A percentile compares a stretch with the other conserved stretches of the same genome.
These are phyloP conservation scores for Sphecodes monilicornis DNA, from an alignment of 2,888 invertebrate species.

Conservation along the genomic window DNA sequence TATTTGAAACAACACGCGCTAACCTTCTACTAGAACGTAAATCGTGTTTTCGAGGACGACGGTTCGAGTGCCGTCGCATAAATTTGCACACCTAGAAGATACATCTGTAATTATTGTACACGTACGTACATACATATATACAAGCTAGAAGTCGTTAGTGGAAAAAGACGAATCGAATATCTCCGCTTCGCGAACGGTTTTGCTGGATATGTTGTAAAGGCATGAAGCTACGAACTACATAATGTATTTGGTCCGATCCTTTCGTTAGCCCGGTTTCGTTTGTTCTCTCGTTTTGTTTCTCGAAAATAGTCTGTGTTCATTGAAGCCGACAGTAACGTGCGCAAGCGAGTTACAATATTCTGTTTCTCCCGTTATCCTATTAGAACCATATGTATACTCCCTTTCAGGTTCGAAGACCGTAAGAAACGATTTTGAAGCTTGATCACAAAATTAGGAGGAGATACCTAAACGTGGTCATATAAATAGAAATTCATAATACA, in stretches of 20 bases:
- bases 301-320: conserved; percentile 57
- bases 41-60: conserved; percentile 38
- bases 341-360: conserved; percentile 47
- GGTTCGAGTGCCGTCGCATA: conserved; percentile 14
- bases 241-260: conserved; percentile 76
- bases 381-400: conserved; percentile 31
- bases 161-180: conserved; percentile 67
- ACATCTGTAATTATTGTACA: conserved; percentile 43
- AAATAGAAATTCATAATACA: conserved; percentile 41
- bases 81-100: conserved; percentile 59
- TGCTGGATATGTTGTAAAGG: conserved; percentile 79
- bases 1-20: conserved; percentile 72
- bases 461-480: conserved; percentile 49
- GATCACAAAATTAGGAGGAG: conserved; percentile 43
- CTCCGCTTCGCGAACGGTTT: conserved; percentile 22
- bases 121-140: conserved; percentile 62
- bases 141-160: conserved; percentile 66
- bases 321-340: conserved; percentile 48
- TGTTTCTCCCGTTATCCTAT: conserved; percentile 22
- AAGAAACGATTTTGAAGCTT: conserved; percentile 27
- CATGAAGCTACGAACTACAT: conserved; percentile 76
- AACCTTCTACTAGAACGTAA: conserved; percentile 60
- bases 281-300: conserved; percentile 3
- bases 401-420: conserved; percentile 33
- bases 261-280: conserved; percentile 66